Conservation (phyloP, 2,888 invertebrate genomes). For the Noctua janthe region DNA sequence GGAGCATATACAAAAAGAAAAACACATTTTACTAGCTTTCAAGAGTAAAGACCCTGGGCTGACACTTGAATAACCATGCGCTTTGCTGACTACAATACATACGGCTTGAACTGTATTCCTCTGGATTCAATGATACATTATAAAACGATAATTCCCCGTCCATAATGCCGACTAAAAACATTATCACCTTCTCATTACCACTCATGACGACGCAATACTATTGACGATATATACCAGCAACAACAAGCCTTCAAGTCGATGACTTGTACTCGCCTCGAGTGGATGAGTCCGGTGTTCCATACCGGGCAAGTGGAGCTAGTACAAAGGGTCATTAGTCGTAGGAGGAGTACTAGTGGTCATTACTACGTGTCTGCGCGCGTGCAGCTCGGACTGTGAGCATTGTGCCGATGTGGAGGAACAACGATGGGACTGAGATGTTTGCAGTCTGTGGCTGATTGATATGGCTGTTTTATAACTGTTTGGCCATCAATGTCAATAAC, state of each 20-base stretch:
- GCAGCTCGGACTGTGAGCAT: slow-evolving; percentile 29
- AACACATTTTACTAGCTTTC: not conserved
- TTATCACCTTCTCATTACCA: not conserved
- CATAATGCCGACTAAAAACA: not conserved
- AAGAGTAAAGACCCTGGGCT: not conserved
- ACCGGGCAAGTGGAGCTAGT: slow-evolving; percentile 5
- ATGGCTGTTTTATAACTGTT: not conserved
- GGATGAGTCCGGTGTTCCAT: slow-evolving; percentile 27
- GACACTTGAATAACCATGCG: not conserved
- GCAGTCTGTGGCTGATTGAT: not conserved
- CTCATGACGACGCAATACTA: slow-evolving; percentile 11
- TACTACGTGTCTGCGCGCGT: slow-evolving; percentile 32
- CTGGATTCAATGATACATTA: slow-evolving; percentile 1
- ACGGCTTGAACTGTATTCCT: not conserved
- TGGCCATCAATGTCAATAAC: not conserved
- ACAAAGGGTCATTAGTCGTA: slow-evolving; percentile 54
- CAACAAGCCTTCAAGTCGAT: slow-evolving; percentile 27
- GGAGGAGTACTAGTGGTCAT: slow-evolving; percentile 18
- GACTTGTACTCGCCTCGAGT: slow-evolving; percentile 15
- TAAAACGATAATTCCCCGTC: not conserved
- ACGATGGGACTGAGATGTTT: slow-evolving; percentile 4
- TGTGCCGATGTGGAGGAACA: slow-evolving; percentile 13
- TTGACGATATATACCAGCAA: not conserved
- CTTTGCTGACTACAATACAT: not conserved
- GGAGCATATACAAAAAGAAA: not conserved